phyloP scores from a whole-genome alignment of 2,797 vertebrate species.

The Alauda arvensis region DNA sequence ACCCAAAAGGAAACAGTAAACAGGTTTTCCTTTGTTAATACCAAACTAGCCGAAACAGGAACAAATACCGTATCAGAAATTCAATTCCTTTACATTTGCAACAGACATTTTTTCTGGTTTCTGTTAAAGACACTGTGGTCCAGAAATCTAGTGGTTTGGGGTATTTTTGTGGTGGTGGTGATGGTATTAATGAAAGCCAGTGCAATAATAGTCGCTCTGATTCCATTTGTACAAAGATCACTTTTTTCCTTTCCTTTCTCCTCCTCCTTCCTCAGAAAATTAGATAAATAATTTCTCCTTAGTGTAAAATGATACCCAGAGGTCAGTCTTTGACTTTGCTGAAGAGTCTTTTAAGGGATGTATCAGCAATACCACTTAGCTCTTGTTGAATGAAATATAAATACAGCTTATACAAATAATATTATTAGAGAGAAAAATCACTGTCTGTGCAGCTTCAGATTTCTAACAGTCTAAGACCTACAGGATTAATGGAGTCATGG shows the following conservation, averaged over 20 bases:
- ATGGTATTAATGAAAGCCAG: not conserved
- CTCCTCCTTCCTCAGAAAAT: not conserved
- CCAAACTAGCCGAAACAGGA: not conserved
- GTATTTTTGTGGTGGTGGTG: not conserved
- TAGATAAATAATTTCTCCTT: slow-evolving; percentile 20
- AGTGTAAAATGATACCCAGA: slow-evolving; percentile 34
- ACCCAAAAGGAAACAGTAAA: not conserved
- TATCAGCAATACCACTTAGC: slow-evolving; percentile 30
- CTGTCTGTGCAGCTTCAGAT: slow-evolving; percentile 33
- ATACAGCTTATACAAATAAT: slow-evolving; percentile 47
- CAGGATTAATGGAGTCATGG: slow-evolving; percentile 37
- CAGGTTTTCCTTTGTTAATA: not conserved
- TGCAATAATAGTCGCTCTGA: not conserved
- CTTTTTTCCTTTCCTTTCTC: not conserved
- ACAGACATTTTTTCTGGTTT: not conserved
- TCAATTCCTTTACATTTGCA: not conserved
- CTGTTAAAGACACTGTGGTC: not conserved
- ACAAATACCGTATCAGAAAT: not conserved
- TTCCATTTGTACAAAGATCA: not conserved
- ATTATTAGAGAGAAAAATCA: slow-evolving; percentile 27
- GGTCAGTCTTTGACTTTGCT: slow-evolving; percentile 37
- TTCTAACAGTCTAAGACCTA: slow-evolving; percentile 2
- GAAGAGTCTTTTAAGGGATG: slow-evolving; percentile 13
- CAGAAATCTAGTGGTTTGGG: not conserved
- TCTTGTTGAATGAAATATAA: slow-evolving; percentile 39